Evolutionary conservation across 2,797 vertebrate species (phyloP).

Genomic region (Falco concolor): DNA sequence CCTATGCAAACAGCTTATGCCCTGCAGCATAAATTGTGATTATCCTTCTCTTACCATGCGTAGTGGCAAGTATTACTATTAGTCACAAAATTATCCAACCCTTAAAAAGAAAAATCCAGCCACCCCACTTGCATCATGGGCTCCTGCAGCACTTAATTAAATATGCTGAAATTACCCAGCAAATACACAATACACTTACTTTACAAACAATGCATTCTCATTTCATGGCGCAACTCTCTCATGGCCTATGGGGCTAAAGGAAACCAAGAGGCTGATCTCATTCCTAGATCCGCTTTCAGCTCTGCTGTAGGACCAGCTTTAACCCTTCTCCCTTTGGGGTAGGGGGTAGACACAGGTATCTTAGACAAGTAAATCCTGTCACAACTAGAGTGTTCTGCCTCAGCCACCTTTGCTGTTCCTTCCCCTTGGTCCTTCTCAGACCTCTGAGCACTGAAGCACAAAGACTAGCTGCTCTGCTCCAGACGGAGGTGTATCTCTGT

Average conservation of each 20-base stretch:
- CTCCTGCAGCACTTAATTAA: not conserved
- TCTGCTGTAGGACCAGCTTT: not conserved
- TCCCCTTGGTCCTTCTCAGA: not conserved
- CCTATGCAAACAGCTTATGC: conserved; percentile 4
- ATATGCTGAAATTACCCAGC: not conserved
- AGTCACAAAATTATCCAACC: conserved; percentile 32
- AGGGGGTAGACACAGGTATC: not conserved
- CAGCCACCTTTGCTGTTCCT: not conserved
- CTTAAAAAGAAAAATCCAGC: not conserved
- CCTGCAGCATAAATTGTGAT: conserved; percentile 13
- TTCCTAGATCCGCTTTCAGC: not conserved
- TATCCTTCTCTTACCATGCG: not conserved
- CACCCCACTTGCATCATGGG: not conserved
- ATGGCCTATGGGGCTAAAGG: not conserved
- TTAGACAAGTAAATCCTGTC: not conserved
- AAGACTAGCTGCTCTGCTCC: not conserved
- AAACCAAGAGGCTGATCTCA: not conserved
- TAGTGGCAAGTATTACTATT: conserved; percentile 9
- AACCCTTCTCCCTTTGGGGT: not conserved
- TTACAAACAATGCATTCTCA: not conserved
- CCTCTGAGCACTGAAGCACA: not conserved
- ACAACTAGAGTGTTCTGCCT: not conserved
- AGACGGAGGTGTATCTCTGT: not conserved
- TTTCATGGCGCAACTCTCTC: not conserved
- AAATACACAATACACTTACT: not conserved